Evolutionary conservation across 2,113 vertebrate species (phyloP).

Genomic region (Amia ocellicauda): DNA sequence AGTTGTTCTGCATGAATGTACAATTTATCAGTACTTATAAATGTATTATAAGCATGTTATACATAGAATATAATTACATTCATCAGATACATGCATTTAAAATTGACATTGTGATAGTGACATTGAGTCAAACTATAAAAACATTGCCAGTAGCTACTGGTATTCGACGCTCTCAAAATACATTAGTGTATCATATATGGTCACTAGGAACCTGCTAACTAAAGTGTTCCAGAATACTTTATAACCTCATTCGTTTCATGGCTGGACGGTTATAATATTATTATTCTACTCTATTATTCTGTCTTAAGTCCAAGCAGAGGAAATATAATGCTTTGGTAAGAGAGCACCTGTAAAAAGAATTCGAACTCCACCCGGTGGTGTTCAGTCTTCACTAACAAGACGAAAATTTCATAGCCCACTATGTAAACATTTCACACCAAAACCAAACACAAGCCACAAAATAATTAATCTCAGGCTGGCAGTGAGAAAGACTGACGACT

Average conservation of each 20-base stretch:
- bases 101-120: too few relatives aligned
- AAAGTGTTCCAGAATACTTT: not conserved
- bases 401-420: slow-evolving; percentile 53
- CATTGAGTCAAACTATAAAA: too few relatives aligned
- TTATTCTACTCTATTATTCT: slow-evolving; percentile 7
- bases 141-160: too few relatives aligned
- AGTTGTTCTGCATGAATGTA: too few relatives aligned
- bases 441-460: slow-evolving; percentile 44
- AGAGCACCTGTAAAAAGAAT: slow-evolving; percentile 46
- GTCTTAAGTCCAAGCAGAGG: slow-evolving; percentile 29
- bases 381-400: slow-evolving; percentile 37
- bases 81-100: too few relatives aligned
- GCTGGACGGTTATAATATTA: too few relatives aligned
- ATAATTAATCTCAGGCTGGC: slow-evolving; percentile 45
- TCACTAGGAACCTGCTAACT: not conserved
- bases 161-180: not conserved
- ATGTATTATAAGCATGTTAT: too few relatives aligned
- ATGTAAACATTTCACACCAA: slow-evolving; percentile 60
- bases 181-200: not conserved
- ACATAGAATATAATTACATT: too few relatives aligned
- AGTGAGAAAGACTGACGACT: slow-evolving; percentile 48
- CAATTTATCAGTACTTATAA: too few relatives aligned
- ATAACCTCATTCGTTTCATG: too few relatives aligned
- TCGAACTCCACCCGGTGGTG: slow-evolving; percentile 49
- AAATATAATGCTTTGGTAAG: slow-evolving; percentile 45